These are phyloP conservation scores for Nixonia krombeini DNA, from an alignment of 1,140 invertebrate species.

Conservation along the genomic window DNA sequence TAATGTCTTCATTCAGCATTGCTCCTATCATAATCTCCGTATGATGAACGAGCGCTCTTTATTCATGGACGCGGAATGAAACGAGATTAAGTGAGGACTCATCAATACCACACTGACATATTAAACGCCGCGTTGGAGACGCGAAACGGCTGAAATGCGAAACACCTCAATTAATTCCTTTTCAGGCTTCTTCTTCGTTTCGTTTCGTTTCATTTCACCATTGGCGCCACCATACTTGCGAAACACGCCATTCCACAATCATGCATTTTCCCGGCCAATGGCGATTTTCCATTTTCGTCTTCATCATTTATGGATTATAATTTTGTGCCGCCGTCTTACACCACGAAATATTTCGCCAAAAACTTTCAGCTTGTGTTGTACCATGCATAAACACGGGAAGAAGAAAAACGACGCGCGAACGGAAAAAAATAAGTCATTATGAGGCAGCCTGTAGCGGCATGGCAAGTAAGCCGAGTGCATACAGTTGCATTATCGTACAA, in stretches of 20 bases:
- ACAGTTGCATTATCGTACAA: constrained; percentile 52
- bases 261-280: no score
- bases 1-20: constrained; percentile 64
- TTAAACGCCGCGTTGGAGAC: constrained; percentile 28
- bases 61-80: constrained; percentile 56
- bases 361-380: no score
- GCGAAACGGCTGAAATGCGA: constrained; percentile 29
- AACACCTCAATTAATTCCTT: constrained; percentile 42
- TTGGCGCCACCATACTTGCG: no score
- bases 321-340: no score
- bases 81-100: constrained; percentile 57
- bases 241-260: no score
- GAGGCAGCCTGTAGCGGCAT: constrained; percentile 27
- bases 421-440: constrained; percentile 23
- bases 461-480: constrained; percentile 48
- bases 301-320: no score
- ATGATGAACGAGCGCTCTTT: constrained; percentile 65
- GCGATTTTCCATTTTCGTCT: no score
- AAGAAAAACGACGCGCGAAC: constrained; percentile 17
- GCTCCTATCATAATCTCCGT: constrained; percentile 64
- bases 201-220: no score
- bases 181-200: no score
- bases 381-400: no score
- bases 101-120: constrained; percentile 54
- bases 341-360: no score